Conservation (phyloP, 1,140 invertebrate species). For the Drosophila miranda region DNA sequence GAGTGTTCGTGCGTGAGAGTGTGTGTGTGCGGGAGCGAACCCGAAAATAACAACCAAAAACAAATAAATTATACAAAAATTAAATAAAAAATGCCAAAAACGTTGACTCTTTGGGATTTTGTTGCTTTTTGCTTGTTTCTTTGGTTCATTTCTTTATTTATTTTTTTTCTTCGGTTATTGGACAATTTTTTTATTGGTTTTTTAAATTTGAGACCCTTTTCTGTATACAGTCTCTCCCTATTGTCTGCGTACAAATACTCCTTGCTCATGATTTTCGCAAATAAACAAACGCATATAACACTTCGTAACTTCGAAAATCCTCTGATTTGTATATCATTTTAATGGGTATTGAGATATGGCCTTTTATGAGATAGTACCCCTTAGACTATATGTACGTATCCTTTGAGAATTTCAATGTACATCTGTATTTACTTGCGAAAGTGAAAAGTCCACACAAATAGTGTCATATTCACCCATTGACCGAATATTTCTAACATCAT, state of each 20-base stretch:
- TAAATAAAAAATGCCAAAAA: constrained; percentile 52
- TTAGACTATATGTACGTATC: too few species aligned
- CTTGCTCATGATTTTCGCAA: too few species aligned
- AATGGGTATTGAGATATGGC: too few species aligned
- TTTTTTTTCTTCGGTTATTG: constrained; percentile 5
- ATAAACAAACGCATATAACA: too few species aligned
- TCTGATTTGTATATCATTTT: too few species aligned
- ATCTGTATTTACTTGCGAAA: constrained; percentile 6
- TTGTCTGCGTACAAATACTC: too few species aligned
- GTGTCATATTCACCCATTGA: background rate
- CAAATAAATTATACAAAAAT: constrained; percentile 50
- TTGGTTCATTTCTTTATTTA: background rate
- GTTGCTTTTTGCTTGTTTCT: constrained; percentile 15
- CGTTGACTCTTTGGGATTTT: constrained; percentile 35
- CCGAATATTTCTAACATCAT: background rate
- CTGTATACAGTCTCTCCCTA: too few species aligned
- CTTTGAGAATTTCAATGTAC: too few species aligned
- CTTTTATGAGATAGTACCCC: too few species aligned
- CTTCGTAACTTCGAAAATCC: too few species aligned
- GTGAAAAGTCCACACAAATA: constrained; percentile 29
- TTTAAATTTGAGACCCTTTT: too few species aligned
- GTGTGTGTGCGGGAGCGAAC: constrained; percentile 33
- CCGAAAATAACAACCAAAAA: constrained; percentile 35
- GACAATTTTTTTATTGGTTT: background rate
- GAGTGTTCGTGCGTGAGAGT: constrained; percentile 1